Evolutionary conservation across 1,140 invertebrate genomes (phyloP).

Genomic region (Hirudo medicinalis): DNA sequence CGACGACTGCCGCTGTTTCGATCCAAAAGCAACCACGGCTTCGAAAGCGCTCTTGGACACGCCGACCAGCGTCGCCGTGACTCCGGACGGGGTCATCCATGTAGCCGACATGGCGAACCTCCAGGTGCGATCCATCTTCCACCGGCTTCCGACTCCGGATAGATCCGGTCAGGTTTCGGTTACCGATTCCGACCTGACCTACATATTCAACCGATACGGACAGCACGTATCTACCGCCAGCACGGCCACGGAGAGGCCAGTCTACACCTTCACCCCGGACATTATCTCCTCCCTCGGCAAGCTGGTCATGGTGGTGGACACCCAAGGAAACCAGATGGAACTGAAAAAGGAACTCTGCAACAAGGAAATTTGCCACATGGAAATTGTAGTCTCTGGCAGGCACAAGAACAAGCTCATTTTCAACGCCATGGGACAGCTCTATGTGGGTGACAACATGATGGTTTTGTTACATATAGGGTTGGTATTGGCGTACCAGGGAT

Average conservation of each 20-base stretch:
- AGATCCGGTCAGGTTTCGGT: slow-evolving; percentile 81
- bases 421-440: slow-evolving; percentile 63
- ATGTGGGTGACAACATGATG: too few species aligned
- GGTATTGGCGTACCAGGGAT: too few species aligned
- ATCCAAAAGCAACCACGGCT: slow-evolving; percentile 67
- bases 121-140: slow-evolving; percentile 73
- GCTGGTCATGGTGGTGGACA: slow-evolving; percentile 76
- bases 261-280: slow-evolving; percentile 64
- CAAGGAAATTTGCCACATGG: slow-evolving; percentile 54
- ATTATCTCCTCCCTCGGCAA: slow-evolving; percentile 92
- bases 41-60: slow-evolving; percentile 83
- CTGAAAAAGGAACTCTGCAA: slow-evolving; percentile 56
- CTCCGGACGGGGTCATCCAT: slow-evolving; percentile 75
- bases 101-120: slow-evolving; percentile 70
- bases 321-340: slow-evolving; percentile 69
- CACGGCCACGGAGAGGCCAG: slow-evolving; percentile 75
- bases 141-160: slow-evolving; percentile 73
- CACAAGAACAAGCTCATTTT: slow-evolving; percentile 77
- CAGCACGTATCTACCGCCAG: slow-evolving; percentile 83
- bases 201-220: slow-evolving; percentile 87
- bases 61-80: slow-evolving; percentile 74
- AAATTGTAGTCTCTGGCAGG: slow-evolving; percentile 82
- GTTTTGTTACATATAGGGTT: too few species aligned
- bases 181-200: slow-evolving; percentile 78
- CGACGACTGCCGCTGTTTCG: slow-evolving; percentile 65